These are phyloP conservation scores for Ianthella basta DNA, from an alignment of 37 sponge, comb jelly and placozoan species.

Conservation along the genomic window DNA sequence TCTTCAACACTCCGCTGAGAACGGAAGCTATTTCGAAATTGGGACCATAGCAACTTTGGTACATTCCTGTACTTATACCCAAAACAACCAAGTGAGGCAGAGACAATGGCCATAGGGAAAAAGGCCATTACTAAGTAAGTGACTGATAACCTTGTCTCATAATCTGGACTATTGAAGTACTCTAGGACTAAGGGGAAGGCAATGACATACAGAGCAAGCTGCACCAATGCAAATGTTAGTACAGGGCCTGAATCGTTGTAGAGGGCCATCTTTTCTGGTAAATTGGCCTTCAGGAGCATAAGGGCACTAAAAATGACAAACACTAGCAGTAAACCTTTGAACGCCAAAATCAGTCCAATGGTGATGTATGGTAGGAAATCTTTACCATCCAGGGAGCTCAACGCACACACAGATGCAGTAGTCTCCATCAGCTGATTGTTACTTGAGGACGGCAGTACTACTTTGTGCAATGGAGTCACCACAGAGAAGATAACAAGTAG, in stretches of 20 bases:
- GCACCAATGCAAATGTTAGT: background rate
- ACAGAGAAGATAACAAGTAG: background rate
- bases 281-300: background rate
- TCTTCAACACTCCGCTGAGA: too few relatives aligned
- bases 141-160: too few relatives aligned
- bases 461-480: background rate
- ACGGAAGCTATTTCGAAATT: too few relatives aligned
- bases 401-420: too few relatives aligned
- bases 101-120: background rate
- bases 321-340: background rate
- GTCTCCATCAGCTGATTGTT: too few relatives aligned
- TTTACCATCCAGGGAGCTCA: too few relatives aligned
- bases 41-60: background rate
- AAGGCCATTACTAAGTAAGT: background rate
- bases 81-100: background rate
- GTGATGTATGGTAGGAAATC: too few relatives aligned
- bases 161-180: too few relatives aligned
- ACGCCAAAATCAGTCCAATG: background rate
- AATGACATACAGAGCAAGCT: background rate
- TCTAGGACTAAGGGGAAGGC: background rate
- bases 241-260: slow-evolving; percentile 21
- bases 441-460: too few relatives aligned
- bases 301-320: background rate
- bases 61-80: background rate
- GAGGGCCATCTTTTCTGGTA: background rate